Evolutionary conservation across 2,113 vertebrate genomes (phyloP).

Genomic region (Rallus limicola): DNA sequence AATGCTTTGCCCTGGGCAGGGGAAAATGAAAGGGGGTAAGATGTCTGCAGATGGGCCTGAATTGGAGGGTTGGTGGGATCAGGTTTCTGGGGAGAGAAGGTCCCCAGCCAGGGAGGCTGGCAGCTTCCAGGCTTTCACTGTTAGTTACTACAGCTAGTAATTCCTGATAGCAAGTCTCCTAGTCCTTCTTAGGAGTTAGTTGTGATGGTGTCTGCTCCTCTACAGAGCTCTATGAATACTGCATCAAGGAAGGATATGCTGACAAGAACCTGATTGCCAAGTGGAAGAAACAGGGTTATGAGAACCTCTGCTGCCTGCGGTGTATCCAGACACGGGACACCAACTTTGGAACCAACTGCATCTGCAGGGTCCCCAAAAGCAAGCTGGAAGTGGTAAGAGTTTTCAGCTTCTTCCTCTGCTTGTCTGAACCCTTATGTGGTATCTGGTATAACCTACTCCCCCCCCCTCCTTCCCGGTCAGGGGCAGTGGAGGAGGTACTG

Average conservation of each 20-base stretch:
- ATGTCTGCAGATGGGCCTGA: background rate
- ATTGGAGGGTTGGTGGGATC: background rate
- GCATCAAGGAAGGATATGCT: slow-evolving; percentile 95
- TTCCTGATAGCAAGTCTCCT: background rate
- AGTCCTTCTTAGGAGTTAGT: background rate
- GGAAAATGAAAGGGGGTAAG: accelerated
- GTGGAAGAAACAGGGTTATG: slow-evolving; percentile 98
- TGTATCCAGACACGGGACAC: slow-evolving; percentile 98
- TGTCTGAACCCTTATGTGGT: background rate
- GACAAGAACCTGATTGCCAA: slow-evolving; percentile 98
- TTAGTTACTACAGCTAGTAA: background rate
- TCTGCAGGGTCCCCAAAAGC: slow-evolving; percentile 97
- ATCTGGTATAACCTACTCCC: background rate
- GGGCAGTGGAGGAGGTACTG: background rate
- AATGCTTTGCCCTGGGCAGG: background rate
- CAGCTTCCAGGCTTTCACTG: background rate
- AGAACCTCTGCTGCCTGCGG: slow-evolving; percentile 95
- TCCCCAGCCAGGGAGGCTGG: background rate
- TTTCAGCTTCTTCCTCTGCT: background rate
- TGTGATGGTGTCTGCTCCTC: background rate
- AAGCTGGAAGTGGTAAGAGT: slow-evolving; percentile 95
- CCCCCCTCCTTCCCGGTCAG: background rate
- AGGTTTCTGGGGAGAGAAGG: background rate
- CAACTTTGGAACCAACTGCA: slow-evolving; percentile 98
- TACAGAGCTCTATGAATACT: slow-evolving; percentile 95